A percentile compares a stretch with the other conserved stretches of the same genome.
phyloP scores from a whole-genome alignment of 1,140 invertebrate species.

The Apolygus lucorum region DNA sequence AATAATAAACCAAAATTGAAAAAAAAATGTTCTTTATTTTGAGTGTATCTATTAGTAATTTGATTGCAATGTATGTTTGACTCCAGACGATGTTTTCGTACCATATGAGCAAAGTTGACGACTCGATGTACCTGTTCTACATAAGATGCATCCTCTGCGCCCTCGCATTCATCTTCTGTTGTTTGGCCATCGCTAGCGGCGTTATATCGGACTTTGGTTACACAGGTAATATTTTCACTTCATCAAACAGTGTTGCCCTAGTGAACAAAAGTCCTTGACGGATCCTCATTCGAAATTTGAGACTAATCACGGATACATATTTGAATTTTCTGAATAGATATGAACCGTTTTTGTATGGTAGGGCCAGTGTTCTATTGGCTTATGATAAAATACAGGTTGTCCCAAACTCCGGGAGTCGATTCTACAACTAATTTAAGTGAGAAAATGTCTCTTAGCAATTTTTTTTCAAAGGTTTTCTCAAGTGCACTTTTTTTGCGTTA shows the following conservation, averaged over 20 bases:
- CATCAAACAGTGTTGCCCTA: background rate
- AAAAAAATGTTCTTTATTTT: background rate
- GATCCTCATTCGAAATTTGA: no score
- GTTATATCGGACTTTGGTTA: background rate
- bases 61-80: background rate
- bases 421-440: no score
- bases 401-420: no score
- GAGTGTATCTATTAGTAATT: background rate
- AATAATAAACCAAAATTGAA: no score
- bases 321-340: background rate
- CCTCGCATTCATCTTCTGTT: background rate
- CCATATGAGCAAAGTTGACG: conserved; percentile 21
- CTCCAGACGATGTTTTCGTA: conserved; percentile 28
- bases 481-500: no score
- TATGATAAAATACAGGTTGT: no score
- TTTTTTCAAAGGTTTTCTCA: no score
- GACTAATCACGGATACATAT: background rate
- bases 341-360: background rate
- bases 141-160: conserved; percentile 19
- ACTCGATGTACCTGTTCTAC: conserved; percentile 13
- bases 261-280: no score
- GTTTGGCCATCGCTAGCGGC: conserved; percentile 9
- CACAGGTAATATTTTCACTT: background rate
- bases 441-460: no score
- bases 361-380: background rate